These are phyloP conservation scores for Cygnus buccinator DNA, from an alignment of 2,113 vertebrate genomes.

Conservation along the genomic window DNA sequence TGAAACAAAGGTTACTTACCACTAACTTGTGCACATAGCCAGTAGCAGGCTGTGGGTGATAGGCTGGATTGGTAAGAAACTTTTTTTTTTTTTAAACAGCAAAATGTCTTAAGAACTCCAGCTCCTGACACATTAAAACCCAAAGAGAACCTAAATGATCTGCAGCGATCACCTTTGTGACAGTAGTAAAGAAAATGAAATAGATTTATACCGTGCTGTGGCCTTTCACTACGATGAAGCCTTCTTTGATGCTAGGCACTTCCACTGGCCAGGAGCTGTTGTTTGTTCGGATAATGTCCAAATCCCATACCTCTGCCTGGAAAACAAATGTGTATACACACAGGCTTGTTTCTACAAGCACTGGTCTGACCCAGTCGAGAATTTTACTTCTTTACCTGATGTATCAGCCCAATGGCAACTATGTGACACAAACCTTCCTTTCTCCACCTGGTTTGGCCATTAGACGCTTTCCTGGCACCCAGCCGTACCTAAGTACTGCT, in stretches of 20 bases:
- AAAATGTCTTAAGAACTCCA: background rate
- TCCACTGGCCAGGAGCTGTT: conserved; percentile 89
- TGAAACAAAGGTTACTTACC: background rate
- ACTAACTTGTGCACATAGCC: accelerated
- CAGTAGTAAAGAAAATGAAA: background rate
- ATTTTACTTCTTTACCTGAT: background rate
- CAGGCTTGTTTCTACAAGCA: background rate
- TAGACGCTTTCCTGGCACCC: background rate
- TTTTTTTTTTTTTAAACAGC: background rate
- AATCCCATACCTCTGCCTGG: conserved; percentile 98
- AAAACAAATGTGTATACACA: background rate
- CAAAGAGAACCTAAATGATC: background rate
- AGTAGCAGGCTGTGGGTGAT: background rate
- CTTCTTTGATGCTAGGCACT: conserved; percentile 89
- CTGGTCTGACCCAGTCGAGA: background rate
- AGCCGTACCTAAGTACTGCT: background rate
- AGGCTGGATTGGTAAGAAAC: background rate
- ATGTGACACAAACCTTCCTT: background rate
- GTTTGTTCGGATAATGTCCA: conserved; percentile 89
- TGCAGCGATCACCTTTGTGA: accelerated
- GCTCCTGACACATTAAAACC: background rate
- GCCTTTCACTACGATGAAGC: conserved; percentile 92
- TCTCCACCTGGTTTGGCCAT: background rate
- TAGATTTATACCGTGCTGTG: conserved; percentile 85
- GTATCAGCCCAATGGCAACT: background rate